A percentile compares a stretch with the other conserved stretches of the same genome.
Conservation (phyloP, 2,797 vertebrate species). For the Periophthalmus magnuspinnatus region DNA sequence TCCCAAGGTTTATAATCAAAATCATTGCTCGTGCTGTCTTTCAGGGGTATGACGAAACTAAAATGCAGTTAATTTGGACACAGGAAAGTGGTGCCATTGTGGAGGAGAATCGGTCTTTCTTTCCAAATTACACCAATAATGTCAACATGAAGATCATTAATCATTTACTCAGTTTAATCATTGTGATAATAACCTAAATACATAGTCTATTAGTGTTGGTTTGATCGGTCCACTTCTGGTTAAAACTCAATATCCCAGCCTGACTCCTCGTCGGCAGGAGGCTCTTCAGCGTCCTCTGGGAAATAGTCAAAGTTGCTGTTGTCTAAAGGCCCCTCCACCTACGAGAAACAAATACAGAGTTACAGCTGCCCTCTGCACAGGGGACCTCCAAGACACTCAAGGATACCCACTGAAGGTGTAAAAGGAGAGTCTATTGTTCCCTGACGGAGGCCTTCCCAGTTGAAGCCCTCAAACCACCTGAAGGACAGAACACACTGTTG, state of each 20-base stretch:
- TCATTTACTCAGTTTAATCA: not conserved
- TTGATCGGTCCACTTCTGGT: not conserved
- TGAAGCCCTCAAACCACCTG: slow-evolving; percentile 74
- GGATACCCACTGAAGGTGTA: slow-evolving; percentile 53
- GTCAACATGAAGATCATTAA: not conserved
- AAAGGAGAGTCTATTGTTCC: slow-evolving; percentile 61
- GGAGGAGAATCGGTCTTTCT: too few species aligned
- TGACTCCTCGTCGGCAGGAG: slow-evolving; percentile 67
- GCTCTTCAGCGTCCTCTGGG: slow-evolving; percentile 57
- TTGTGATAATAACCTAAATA: not conserved
- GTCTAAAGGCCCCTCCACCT: slow-evolving; percentile 70
- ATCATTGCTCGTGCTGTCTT: not conserved
- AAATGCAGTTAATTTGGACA: not conserved
- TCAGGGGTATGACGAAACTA: not conserved
- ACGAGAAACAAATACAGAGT: not conserved
- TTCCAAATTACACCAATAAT: too few species aligned
- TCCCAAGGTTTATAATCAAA: not conserved
- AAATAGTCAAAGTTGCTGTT: slow-evolving; percentile 74
- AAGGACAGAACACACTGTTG: slow-evolving; percentile 22
- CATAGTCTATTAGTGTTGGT: not conserved
- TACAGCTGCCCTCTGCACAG: not conserved
- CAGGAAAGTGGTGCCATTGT: not conserved
- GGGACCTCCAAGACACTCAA: not conserved
- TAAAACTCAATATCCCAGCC: slow-evolving; percentile 73
- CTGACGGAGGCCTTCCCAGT: slow-evolving; percentile 72